Evolutionary conservation across 2,113 vertebrate species (phyloP), one percentile per base, ranked within the genome.

Genomic region (Lepus timidus): DNA sequence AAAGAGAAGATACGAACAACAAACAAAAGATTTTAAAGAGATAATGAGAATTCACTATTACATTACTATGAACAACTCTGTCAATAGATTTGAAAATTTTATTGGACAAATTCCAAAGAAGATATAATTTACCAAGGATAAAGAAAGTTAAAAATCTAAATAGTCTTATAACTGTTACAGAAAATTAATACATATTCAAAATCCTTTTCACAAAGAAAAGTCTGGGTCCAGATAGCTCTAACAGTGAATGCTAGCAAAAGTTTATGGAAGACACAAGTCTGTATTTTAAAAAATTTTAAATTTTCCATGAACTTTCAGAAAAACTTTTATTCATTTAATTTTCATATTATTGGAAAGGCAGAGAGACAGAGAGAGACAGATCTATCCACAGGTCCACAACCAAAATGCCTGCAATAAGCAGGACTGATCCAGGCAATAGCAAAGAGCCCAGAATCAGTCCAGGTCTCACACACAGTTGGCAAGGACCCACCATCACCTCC

Each of bases 41-140:
- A 67, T 78, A 78, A 39, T 62, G 70, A 85, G 12, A 65, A 33
- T 52, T 51, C 23, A 31, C 39, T 44, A 36, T 85, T 27, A 31
- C 36, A 36, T 91, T 86, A 82, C 62, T 67, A 75, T 51, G 9
- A 79, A 75, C 23, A 92, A 85, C 7, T 65, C 78, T 68, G 29
- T 95, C 70, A 96, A 22, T 78, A 86, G 70, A 55, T 78, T 55
- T 73, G 11, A 88, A 89, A 94, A 25, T 76, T 67, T 91, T 10
- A 84, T 79, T 74, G 9, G 33, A 55, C 20, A 84, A 70, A 71
- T 90, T 68, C 20, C 39, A 75, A 85, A 70, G 39, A 71, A 94
- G 95, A 74, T 1, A 44, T n/a, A 74, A 80, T 74, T 76, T 70
- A 13, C 12, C 39, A 61, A 52, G 94, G 49, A 27, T 44, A 65